phyloP scores from a whole-genome alignment of 1,140 invertebrate species.

The Dermatophagoides farinae region DNA sequence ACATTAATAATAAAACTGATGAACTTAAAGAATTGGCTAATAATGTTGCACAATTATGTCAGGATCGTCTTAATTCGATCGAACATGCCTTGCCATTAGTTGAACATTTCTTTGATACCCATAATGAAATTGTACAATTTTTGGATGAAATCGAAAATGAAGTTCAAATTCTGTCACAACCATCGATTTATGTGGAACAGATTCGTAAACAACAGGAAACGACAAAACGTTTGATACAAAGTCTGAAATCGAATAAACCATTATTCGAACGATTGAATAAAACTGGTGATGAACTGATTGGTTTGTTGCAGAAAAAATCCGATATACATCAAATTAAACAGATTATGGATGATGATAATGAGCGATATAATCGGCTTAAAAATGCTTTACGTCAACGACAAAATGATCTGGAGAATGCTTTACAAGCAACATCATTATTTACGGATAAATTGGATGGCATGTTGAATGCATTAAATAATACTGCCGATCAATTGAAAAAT shows the following conservation, averaged over 20 bases:
- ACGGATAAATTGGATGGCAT: constrained; percentile 88
- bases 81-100: constrained; percentile 81
- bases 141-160: constrained; percentile 82
- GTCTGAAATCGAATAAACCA: constrained; percentile 78
- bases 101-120: constrained; percentile 82
- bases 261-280: constrained; percentile 87
- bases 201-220: constrained; percentile 83
- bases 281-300: constrained; percentile 64
- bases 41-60: constrained; percentile 56
- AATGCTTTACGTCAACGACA: constrained; percentile 64
- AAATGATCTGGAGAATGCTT: constrained; percentile 68
- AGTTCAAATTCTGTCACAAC: constrained; percentile 64
- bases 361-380: constrained; percentile 59
- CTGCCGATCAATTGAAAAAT: constrained; percentile 67
- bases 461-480: constrained; percentile 66
- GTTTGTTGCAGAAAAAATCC: constrained; percentile 61
- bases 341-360: constrained; percentile 64
- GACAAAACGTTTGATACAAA: constrained; percentile 73
- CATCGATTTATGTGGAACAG: constrained; percentile 68
- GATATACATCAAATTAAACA: constrained; percentile 69
- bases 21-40: constrained; percentile 77
- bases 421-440: constrained; percentile 55
- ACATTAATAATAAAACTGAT: constrained; percentile 71
- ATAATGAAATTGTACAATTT: constrained; percentile 70
- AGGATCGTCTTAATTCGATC: constrained; percentile 62